Percentiles rank a stretch among this genome's conserved stretches.
These are phyloP conservation scores for Rhyacophila evoluta DNA, from an alignment of 2,888 invertebrate species.

Conservation along the genomic window DNA sequence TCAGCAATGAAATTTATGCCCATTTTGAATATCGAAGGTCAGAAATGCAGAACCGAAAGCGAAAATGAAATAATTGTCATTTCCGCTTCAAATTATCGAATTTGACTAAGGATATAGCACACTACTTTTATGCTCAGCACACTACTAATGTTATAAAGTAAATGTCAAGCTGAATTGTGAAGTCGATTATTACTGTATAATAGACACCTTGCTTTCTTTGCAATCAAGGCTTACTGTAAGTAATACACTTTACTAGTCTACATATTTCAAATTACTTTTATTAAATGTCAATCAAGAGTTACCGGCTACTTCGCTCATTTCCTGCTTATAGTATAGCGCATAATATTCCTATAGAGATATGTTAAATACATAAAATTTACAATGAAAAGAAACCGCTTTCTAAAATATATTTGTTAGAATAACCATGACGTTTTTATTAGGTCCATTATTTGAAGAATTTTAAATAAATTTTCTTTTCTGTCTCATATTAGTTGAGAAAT, in stretches of 20 bases:
- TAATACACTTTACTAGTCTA: background rate
- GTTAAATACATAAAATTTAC: too few species aligned
- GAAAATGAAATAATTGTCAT: background rate
- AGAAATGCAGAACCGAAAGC: slow-evolving; percentile 4
- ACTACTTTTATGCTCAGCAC: background rate
- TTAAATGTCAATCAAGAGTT: background rate
- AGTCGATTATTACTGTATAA: background rate
- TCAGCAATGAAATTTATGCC: background rate
- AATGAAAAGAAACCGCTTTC: too few species aligned
- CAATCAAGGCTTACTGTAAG: background rate
- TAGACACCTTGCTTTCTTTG: background rate
- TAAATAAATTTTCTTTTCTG: too few species aligned
- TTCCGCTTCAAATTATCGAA: slow-evolving; percentile 3
- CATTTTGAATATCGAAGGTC: background rate
- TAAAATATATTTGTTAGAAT: too few species aligned
- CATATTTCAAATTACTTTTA: background rate
- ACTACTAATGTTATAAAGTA: background rate
- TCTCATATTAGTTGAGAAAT: too few species aligned
- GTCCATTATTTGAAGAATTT: too few species aligned
- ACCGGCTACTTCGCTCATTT: too few species aligned
- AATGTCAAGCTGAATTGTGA: background rate
- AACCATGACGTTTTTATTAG: too few species aligned
- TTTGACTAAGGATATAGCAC: background rate
- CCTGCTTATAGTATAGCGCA: too few species aligned
- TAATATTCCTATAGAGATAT: too few species aligned